Conservation (phyloP, 1,140 invertebrate genomes). For the Bombus superbus region DNA sequence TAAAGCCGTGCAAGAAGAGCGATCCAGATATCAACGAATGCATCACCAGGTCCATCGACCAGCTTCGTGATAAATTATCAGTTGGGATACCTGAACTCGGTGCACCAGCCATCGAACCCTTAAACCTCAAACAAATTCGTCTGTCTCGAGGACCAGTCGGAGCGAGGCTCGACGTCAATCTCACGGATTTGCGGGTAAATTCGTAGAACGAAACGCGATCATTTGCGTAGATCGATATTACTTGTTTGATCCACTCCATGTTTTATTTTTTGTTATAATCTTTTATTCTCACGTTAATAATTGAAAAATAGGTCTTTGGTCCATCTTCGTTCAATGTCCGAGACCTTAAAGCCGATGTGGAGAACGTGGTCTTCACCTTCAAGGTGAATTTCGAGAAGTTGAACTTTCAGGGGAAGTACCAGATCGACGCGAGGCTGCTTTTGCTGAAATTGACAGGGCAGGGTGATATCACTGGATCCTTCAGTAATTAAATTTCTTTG, state of each 20-base stretch:
- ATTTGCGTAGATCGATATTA: background rate
- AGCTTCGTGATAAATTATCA: conserved; percentile 84
- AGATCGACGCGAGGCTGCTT: conserved; percentile 85
- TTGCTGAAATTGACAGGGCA: conserved; percentile 85
- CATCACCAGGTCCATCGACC: conserved; percentile 86
- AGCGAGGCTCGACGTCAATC: conserved; percentile 85
- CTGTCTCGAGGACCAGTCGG: conserved; percentile 84
- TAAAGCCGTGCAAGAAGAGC: conserved; percentile 86
- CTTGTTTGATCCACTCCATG: too few species aligned
- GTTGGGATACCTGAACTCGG: conserved; percentile 87
- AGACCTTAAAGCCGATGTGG: conserved; percentile 81
- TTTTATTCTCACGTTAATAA: background rate
- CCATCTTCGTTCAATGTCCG: conserved; percentile 75
- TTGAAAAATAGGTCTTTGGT: conserved; percentile 70
- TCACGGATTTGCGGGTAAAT: conserved; percentile 84
- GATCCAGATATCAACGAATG: conserved; percentile 86
- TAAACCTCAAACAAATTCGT: conserved; percentile 85
- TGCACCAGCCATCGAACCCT: conserved; percentile 86
- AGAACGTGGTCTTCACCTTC: conserved; percentile 84
- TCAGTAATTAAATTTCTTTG: conserved; percentile 81
- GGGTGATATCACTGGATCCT: conserved; percentile 86
- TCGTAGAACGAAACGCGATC: background rate
- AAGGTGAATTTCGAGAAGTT: conserved; percentile 83
- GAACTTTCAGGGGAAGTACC: conserved; percentile 85
- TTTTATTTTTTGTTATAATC: background rate